Percentiles rank a stretch among this genome's conserved stretches.
phyloP scores from a whole-genome alignment of 2,113 vertebrate species.

The Lasiurus cinereus region DNA sequence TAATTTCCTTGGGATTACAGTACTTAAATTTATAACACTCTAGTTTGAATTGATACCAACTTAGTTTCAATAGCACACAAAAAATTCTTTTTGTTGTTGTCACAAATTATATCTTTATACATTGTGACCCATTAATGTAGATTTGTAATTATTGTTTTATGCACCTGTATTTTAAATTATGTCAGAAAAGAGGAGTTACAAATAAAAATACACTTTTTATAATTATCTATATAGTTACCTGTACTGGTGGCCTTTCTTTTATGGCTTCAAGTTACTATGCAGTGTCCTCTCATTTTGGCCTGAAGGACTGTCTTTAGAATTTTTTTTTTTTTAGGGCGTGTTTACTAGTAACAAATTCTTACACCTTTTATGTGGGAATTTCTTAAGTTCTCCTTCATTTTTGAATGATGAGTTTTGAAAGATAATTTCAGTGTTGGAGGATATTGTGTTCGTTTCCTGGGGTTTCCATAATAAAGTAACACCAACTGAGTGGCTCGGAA shows the following conservation, averaged over 20 bases:
- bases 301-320: background rate
- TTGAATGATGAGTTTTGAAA: background rate
- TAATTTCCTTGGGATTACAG: background rate
- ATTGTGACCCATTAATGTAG: background rate
- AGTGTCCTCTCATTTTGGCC: background rate
- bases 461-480: background rate
- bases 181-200: constrained; percentile 15
- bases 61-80: background rate
- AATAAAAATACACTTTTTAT: background rate
- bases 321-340: background rate
- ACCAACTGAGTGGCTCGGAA: background rate
- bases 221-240: background rate
- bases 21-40: background rate
- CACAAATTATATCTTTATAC: background rate
- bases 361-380: background rate
- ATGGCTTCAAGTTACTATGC: background rate
- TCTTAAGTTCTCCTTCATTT: background rate
- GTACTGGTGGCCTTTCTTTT: background rate
- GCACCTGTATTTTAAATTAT: background rate
- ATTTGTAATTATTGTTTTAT: background rate
- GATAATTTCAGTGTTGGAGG: background rate
- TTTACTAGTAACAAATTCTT: background rate
- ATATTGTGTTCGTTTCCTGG: background rate
- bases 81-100: background rate
- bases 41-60: background rate